phyloP scores from a whole-genome alignment of 2,888 invertebrate species.

The Stomorhina lunata region DNA sequence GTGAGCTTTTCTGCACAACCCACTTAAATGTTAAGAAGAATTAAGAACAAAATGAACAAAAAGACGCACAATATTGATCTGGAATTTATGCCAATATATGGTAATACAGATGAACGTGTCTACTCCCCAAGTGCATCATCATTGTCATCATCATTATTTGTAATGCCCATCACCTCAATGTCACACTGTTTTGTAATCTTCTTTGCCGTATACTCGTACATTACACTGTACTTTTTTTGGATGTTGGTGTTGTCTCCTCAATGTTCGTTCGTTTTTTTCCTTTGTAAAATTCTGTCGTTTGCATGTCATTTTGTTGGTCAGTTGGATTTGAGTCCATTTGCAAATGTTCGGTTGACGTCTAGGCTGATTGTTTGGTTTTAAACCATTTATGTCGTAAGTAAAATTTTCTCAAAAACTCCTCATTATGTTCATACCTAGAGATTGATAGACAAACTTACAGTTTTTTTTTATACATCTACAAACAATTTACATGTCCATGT shows the following conservation, averaged over 20 bases:
- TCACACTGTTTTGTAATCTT: slow-evolving; percentile 61
- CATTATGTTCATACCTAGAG: slow-evolving; percentile 56
- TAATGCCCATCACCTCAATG: slow-evolving; percentile 60
- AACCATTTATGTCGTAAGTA: slow-evolving; percentile 34
- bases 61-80: slow-evolving; percentile 59
- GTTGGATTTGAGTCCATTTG: neutral
- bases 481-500: neutral
- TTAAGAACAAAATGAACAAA: too few species aligned
- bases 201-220: slow-evolving; percentile 21
- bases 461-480: too few species aligned
- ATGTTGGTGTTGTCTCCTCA: neutral
- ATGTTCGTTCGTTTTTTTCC: slow-evolving; percentile 14
- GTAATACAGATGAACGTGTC: slow-evolving; percentile 71
- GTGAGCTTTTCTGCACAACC: slow-evolving; percentile 5
- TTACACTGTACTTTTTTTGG: slow-evolving; percentile 8
- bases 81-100: slow-evolving; percentile 77
- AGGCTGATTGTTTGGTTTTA: slow-evolving; percentile 16
- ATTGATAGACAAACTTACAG: slow-evolving; percentile 11
- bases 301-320: slow-evolving; percentile 56
- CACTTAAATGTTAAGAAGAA: slow-evolving; percentile 51
- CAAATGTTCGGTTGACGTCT: neutral
- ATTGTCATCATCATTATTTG: slow-evolving; percentile 64
- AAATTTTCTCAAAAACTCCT: slow-evolving; percentile 49
- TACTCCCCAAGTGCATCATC: slow-evolving; percentile 70
- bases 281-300: slow-evolving; percentile 48